Evolutionary conservation across 2,797 vertebrate species (phyloP), one percentile per base, ranked within the genome.

Genomic region (Sebastes baramenuke): DNA sequence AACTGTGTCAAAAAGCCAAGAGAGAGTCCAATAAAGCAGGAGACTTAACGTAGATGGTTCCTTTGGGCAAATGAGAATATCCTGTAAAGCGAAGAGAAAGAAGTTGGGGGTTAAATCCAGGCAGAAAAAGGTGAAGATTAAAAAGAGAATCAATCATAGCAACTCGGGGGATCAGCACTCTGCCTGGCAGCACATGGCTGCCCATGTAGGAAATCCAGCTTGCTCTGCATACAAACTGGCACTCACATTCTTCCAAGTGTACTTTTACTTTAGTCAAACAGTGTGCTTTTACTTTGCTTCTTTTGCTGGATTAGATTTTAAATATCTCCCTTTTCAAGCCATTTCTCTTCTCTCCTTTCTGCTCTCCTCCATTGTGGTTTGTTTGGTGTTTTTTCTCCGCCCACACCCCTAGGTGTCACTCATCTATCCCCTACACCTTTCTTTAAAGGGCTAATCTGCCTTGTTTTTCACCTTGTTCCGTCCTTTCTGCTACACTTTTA

Each of bases 91-190:
- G 10, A 58, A 42, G 32, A 34, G 32, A 42, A 3, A 11, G 74
- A 72, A 56, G 62, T 34, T 54, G 65, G 75, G 69, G 75, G 74
- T 78, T 73, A 79, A 78, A 80, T 84, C 72, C 73, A 76, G 59
- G 73, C 59, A 82, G 75, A 46, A 71, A 80, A 87, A 80, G 83
- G 83, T 85, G 76, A 38, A 83, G 84, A 88, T 83, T 73, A 58
- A 87, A 85, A 75, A 80, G 64, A 73, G 58, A 86, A 84, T 83
- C 80, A 84, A 82, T 84, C 83, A 76, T 18, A 70, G 69, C 49
- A 49, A 62, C 67, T 80, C 65, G 4, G 9, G 59, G 79, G 81
- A 81, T 83, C 75, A 74, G 80, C 67, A n/a, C 75, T 72, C 60
- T 75, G 77, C 69, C 77, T 64, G 55, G 52, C 62, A 67, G 58